Evolutionary conservation across 1,140 invertebrate genomes (phyloP), one percentile per base, ranked within the genome.

Genomic region (Samia ricini): DNA sequence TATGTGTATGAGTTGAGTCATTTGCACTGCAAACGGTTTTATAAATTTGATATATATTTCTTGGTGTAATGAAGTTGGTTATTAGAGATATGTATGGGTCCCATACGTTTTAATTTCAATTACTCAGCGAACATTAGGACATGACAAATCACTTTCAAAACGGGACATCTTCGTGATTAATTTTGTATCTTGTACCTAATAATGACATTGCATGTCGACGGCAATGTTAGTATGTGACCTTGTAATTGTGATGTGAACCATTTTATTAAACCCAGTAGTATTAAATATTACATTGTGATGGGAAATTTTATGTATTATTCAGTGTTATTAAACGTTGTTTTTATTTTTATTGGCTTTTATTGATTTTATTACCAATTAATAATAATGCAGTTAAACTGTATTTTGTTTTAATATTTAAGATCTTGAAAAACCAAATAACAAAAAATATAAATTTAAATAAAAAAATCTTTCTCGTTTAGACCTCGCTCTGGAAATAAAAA

Each of bases 251-350:
- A 64, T 76, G 72, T 76, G 76, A 76, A 61, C 68, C n/a, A 63
- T n/a, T n/a, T n/a, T 77, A 66, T 68, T 72, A 76, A 81, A 83
- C 79, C 76, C 75, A 74, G 69, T 83, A 83, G 73, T 84, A 84
- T 82, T 71, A 72, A 68, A 76, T 71, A 64, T 69, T 57, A 73
- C 69, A 69, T 74, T 78, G 79, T 81, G 74, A 83, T 77, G 81
- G 71, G 66, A 86, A 84, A 85, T 83, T 82, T 61, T 74, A 71
- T 74, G 84, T 87, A 72, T 70, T 71, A 76, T 79, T 81, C 76
- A 83, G 68, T 85, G 76, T 80, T 83, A 83, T 72, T 85, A 79
- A 87, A 85, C n/a, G 69, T 62, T 71, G 63, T 76, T 77, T 77
- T 76, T 77, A 72, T 74, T 72, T 68, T 57, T 42, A 61, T 63